Evolutionary conservation across 2,797 vertebrate genomes (phyloP).

Genomic region (Poeciliopsis presidionis): DNA sequence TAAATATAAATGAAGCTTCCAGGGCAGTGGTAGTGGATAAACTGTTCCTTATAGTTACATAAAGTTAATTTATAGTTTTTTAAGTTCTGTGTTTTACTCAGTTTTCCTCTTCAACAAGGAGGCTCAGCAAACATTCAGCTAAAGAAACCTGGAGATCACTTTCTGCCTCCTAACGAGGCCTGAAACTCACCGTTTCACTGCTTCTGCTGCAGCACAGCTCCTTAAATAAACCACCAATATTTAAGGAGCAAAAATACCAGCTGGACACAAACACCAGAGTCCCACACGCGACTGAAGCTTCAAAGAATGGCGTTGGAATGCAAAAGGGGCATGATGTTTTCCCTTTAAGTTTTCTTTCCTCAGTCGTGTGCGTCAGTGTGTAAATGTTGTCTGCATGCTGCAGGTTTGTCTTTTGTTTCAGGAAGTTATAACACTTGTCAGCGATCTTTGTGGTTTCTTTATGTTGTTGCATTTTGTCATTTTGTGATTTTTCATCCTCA

Average conservation of each 20-base stretch:
- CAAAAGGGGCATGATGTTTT: constrained; percentile 77
- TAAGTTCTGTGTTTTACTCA: not conserved
- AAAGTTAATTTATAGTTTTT: not conserved
- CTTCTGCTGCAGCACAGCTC: constrained; percentile 16
- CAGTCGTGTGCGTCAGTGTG: constrained; percentile 35
- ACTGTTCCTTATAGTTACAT: not conserved
- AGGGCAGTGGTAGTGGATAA: not conserved
- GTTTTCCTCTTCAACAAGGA: constrained; percentile 2
- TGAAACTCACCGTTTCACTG: not conserved
- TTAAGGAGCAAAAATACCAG: not conserved
- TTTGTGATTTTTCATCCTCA: constrained; percentile 32
- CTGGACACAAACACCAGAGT: constrained; percentile 31
- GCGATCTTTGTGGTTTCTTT: constrained; percentile 26
- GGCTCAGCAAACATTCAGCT: constrained; percentile 7
- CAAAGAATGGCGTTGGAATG: constrained; percentile 85
- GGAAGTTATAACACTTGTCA: constrained; percentile 63
- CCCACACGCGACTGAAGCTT: constrained; percentile 60
- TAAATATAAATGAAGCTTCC: not conserved
- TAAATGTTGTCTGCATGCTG: constrained; percentile 67
- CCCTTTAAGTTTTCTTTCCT: not conserved
- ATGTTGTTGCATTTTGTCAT: constrained; percentile 26
- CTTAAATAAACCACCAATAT: not conserved
- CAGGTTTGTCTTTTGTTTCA: constrained; percentile 32
- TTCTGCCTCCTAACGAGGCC: constrained; percentile 11
- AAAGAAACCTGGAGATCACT: constrained; percentile 39